Base-by-base conservation (phyloP, 2,113 vertebrate species). In the Ceyx melanurus region DNA sequence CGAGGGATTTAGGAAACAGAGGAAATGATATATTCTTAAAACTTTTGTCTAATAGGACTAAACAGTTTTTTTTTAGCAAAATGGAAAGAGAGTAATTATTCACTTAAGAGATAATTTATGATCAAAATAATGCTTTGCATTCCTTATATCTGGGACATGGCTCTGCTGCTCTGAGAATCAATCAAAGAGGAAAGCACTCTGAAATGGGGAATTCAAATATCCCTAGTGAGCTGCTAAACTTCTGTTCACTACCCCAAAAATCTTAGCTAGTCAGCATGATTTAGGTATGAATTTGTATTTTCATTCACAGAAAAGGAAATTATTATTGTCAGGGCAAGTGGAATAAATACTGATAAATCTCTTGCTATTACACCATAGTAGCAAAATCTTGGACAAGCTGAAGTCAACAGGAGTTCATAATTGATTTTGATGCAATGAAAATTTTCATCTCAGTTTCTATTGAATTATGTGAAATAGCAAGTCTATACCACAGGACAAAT, bases 221-320 rank as follows among this genome's bases (percentile, higher is more conserved):
- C 68, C 37, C 29, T 12, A 64, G 31, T 17, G 15, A 93, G 22
- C 17, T n/a, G 13, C 14, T 42, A 61, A n/a, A 77, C 81, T 93
- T 90, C 74, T 51, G 42, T 67, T 56, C 10, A 35, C 21, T 53
- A 67, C 29, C 26, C 26, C 51, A 64, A 90, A 87, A 75, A 57
- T 53, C 54, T 43, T 61, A 57, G 0, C 15, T 42, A 64, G 22
- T 29, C 56, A 68, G 43, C 18, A 50, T 28, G 31, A 81, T 50
- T 57, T 54, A 31, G 16, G 11, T 43, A 70, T 5, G 9, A 31
- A 53, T 78, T 84, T 90, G 14, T 61, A 53, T 75, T 80, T 82
- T 91, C 51, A 87, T 78, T 84, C 83, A 93, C n/a, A 92, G 78
- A 93, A 94, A 95, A 94, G 58, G 57, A 88, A 90, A 86, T 56